phyloP scores from a whole-genome alignment of 2,113 vertebrate species.

The Dipodomys merriami region DNA sequence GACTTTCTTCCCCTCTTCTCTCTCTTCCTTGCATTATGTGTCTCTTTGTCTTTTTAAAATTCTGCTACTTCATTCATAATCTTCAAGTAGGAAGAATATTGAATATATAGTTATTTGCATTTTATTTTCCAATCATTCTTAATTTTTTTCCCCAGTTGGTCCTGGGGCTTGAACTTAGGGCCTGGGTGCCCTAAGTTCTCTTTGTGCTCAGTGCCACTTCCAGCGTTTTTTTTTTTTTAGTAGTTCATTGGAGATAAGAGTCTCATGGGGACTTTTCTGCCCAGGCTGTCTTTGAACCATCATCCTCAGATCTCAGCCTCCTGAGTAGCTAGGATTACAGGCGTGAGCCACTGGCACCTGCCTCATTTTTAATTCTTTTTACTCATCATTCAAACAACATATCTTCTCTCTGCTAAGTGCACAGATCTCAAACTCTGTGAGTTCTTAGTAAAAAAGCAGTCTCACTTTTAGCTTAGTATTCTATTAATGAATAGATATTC shows the following conservation, averaged over 20 bases:
- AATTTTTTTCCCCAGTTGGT: no score
- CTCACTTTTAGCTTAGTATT: background rate
- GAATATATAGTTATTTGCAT: background rate
- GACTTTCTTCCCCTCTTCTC: background rate
- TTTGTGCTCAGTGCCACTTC: no score
- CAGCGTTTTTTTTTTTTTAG: no score
- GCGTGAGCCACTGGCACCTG: no score
- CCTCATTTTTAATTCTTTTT: background rate
- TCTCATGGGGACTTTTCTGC: no score
- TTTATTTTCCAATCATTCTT: slow-evolving; percentile 46
- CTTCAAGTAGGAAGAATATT: background rate
- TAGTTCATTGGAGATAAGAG: no score
- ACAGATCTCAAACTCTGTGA: background rate
- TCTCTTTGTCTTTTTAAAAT: background rate
- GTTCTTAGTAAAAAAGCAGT: slow-evolving; percentile 34
- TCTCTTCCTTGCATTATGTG: no score
- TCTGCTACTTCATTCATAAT: background rate
- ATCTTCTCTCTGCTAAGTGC: background rate
- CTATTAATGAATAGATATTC: background rate
- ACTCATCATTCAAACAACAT: background rate
- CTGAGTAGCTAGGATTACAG: no score
- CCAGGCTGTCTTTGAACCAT: no score
- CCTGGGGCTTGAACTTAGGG: no score
- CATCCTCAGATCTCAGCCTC: no score
- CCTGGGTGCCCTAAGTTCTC: no score